These are phyloP conservation scores for Ashinkailepas kermadecensis DNA, from an alignment of 2,888 invertebrate genomes.

Conservation along the genomic window DNA sequence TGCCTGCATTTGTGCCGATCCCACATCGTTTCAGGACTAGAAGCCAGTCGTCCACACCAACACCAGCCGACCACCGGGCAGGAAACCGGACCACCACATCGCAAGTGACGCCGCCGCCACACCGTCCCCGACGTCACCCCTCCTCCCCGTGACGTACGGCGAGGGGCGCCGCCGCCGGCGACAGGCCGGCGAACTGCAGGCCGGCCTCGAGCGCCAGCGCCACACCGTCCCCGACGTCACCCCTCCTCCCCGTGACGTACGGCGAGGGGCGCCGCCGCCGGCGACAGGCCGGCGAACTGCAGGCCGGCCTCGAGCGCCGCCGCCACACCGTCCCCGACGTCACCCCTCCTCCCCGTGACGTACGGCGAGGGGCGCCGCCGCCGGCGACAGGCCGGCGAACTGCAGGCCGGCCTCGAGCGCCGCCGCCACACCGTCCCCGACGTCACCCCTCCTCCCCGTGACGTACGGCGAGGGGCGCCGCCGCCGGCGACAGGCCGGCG, in stretches of 20 bases:
- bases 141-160: not conserved
- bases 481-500: slow-evolving; percentile 57
- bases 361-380: slow-evolving; percentile 37
- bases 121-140: too few species aligned
- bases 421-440: slow-evolving; percentile 49
- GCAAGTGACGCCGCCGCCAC: too few species aligned
- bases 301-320: slow-evolving; percentile 82
- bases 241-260: not conserved
- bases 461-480: slow-evolving; percentile 33
- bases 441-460: too few species aligned
- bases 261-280: slow-evolving; percentile 41
- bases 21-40: too few species aligned
- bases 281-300: slow-evolving; percentile 64
- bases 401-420: slow-evolving; percentile 82
- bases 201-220: slow-evolving; percentile 83
- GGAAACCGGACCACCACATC: too few species aligned
- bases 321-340: slow-evolving; percentile 43
- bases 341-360: not conserved
- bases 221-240: too few species aligned
- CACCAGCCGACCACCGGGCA: too few species aligned
- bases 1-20: too few species aligned
- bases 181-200: slow-evolving; percentile 66
- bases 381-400: slow-evolving; percentile 61
- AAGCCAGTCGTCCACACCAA: too few species aligned
- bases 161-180: slow-evolving; percentile 45